Percentiles rank a stretch among this genome's conserved stretches.
Evolutionary conservation across 2,797 vertebrate genomes (phyloP).

Genomic region (Scarus forsteni): DNA sequence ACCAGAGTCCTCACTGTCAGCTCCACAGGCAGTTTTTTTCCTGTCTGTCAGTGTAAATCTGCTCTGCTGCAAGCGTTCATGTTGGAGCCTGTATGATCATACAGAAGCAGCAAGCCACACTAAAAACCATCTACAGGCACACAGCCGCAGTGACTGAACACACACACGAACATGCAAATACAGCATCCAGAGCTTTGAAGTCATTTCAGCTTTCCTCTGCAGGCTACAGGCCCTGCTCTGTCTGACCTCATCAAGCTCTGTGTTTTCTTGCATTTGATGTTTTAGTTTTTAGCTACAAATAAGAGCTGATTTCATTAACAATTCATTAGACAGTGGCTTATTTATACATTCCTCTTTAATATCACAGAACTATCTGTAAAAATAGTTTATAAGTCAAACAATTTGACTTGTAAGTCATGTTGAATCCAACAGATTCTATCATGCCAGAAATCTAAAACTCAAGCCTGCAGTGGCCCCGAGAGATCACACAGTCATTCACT

Average conservation of each 20-base stretch:
- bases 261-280: slow-evolving; percentile 9
- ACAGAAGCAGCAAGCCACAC: slow-evolving; percentile 51
- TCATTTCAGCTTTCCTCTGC: slow-evolving; percentile 37
- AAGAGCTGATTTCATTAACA: not conserved
- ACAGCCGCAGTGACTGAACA: slow-evolving; percentile 32
- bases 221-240: slow-evolving; percentile 39
- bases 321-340: not conserved
- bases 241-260: slow-evolving; percentile 10
- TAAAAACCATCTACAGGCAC: slow-evolving; percentile 49
- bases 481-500: too few relatives aligned
- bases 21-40: slow-evolving; percentile 50
- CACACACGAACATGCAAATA: slow-evolving; percentile 26
- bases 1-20: slow-evolving; percentile 30
- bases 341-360: not conserved
- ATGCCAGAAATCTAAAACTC: not conserved
- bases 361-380: not conserved
- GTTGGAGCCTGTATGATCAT: slow-evolving; percentile 78
- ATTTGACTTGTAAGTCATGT: not conserved
- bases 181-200: slow-evolving; percentile 59
- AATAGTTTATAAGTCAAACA: not conserved
- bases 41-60: slow-evolving; percentile 65
- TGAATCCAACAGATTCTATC: not conserved
- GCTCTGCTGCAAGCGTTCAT: slow-evolving; percentile 64
- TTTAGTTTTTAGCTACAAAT: not conserved
- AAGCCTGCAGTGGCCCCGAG: not conserved